A percentile compares a stretch with the other conserved stretches of the same genome.
Evolutionary conservation across 1,140 invertebrate genomes (phyloP).

Genomic region (Batillaria attramentaria): DNA sequence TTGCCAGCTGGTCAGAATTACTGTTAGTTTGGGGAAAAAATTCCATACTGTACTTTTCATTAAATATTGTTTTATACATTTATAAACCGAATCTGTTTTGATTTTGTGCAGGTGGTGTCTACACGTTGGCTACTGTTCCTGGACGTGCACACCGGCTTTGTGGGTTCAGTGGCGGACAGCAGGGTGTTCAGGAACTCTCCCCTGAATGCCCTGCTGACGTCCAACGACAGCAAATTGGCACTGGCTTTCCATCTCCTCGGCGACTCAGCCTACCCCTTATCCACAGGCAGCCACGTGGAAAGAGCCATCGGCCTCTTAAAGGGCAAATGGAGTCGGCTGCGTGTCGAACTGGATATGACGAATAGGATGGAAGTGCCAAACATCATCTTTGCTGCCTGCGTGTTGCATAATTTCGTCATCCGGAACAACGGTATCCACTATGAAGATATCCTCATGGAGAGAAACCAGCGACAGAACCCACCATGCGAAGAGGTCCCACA

Average conservation of each 20-base stretch:
- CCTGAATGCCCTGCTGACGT: slow-evolving; percentile 29
- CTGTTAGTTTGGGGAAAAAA: too few species aligned
- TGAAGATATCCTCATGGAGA: too few species aligned
- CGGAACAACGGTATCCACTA: background rate
- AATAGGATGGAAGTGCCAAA: too few species aligned
- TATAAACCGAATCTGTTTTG: too few species aligned
- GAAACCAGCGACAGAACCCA: too few species aligned
- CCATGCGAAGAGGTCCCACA: too few species aligned
- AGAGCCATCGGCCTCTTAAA: background rate
- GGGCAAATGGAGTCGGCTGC: background rate
- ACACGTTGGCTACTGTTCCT: slow-evolving; percentile 48
- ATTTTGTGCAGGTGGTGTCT: slow-evolving; percentile 55
- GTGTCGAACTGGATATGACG: background rate
- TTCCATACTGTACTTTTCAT: too few species aligned
- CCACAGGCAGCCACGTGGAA: background rate
- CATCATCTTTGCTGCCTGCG: background rate
- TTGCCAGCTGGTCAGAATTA: too few species aligned
- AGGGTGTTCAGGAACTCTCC: slow-evolving; percentile 51
- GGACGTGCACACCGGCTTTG: slow-evolving; percentile 54
- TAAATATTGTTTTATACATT: too few species aligned
- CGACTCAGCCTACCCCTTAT: slow-evolving; percentile 66
- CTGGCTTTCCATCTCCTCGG: slow-evolving; percentile 59
- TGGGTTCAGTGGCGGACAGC: slow-evolving; percentile 58
- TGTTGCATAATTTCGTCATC: slow-evolving; percentile 2
- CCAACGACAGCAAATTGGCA: slow-evolving; percentile 31